A percentile compares a stretch with the other conserved stretches of the same genome.
Evolutionary conservation across 2,888 invertebrate species (phyloP).

Genomic region (Mantis religiosa): DNA sequence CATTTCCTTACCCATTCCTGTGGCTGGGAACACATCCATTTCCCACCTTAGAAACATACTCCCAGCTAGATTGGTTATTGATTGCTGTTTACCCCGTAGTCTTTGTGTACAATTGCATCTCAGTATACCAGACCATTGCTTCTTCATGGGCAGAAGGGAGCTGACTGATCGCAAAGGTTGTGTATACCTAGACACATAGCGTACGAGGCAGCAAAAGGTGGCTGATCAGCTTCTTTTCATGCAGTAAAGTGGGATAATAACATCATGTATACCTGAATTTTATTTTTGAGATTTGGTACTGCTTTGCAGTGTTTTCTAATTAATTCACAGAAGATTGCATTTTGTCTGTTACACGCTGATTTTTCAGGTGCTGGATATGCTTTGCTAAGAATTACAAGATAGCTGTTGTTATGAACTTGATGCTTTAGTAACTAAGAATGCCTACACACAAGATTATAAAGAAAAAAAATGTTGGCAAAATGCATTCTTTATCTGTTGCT

Average conservation of each 20-base stretch:
- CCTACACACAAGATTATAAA: not conserved
- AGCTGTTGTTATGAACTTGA: not conserved
- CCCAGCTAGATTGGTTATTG: slow-evolving; percentile 16
- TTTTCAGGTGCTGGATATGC: not conserved
- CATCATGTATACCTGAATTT: not conserved
- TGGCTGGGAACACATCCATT: not conserved
- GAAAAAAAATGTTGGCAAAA: not conserved
- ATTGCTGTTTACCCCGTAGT: slow-evolving; percentile 24
- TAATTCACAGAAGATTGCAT: not conserved
- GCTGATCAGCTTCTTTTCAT: not conserved
- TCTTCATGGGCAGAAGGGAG: slow-evolving; percentile 20
- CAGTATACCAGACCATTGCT: slow-evolving; percentile 17
- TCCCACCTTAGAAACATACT: not conserved
- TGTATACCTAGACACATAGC: not conserved
- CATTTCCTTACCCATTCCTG: not conserved
- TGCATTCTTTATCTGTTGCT: slow-evolving; percentile 6
- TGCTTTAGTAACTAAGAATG: not conserved
- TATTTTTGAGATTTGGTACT: not conserved
- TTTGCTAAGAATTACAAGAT: not conserved
- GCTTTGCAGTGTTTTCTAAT: slow-evolving; percentile 1
- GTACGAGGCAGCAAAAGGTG: not conserved
- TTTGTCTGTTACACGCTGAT: not conserved
- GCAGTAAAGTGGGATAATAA: not conserved
- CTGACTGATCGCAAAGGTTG: not conserved
- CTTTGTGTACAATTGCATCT: slow-evolving; percentile 27